Conservation (phyloP, 1,140 invertebrate genomes). For the Zelostemma sp. region DNA sequence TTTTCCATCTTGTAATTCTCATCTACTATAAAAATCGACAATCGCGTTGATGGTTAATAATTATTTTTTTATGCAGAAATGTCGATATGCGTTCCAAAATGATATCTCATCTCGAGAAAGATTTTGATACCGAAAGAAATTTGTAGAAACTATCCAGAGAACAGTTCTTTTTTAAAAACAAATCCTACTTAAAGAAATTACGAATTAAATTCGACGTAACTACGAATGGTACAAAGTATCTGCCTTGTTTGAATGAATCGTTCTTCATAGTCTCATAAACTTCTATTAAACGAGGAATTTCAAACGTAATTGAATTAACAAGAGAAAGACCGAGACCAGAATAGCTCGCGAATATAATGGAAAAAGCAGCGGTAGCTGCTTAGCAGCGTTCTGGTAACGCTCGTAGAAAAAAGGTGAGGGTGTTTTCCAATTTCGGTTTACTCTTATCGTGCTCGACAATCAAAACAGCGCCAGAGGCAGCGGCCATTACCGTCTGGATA, state of each 20-base stretch:
- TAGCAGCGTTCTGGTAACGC: slow-evolving; percentile 21
- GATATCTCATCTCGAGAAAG: too few species aligned
- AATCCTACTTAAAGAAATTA: too few species aligned
- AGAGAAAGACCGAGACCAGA: slow-evolving; percentile 31
- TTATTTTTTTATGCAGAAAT: too few species aligned
- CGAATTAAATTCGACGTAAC: too few species aligned
- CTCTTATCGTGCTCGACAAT: slow-evolving; percentile 44
- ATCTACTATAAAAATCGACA: too few species aligned
- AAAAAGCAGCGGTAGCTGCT: slow-evolving; percentile 36
- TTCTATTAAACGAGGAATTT: slow-evolving; percentile 39
- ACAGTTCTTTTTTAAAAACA: too few species aligned
- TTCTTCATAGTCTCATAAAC: slow-evolving; percentile 35
- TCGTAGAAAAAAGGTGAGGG: slow-evolving; percentile 34
- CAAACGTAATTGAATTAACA: slow-evolving; percentile 46
- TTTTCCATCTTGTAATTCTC: too few species aligned
- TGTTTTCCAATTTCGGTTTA: slow-evolving; percentile 48
- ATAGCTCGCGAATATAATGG: slow-evolving; percentile 42
- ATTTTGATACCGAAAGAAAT: too few species aligned
- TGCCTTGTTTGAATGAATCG: slow-evolving; percentile 31
- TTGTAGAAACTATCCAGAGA: too few species aligned
- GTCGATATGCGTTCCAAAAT: too few species aligned
- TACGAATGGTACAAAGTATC: too few species aligned
- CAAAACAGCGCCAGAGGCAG: slow-evolving; percentile 35
- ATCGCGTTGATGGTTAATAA: too few species aligned
- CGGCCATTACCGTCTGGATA: slow-evolving; percentile 45